phyloP scores from a whole-genome alignment of 1,140 invertebrate species.

The Drosophila elegans region DNA sequence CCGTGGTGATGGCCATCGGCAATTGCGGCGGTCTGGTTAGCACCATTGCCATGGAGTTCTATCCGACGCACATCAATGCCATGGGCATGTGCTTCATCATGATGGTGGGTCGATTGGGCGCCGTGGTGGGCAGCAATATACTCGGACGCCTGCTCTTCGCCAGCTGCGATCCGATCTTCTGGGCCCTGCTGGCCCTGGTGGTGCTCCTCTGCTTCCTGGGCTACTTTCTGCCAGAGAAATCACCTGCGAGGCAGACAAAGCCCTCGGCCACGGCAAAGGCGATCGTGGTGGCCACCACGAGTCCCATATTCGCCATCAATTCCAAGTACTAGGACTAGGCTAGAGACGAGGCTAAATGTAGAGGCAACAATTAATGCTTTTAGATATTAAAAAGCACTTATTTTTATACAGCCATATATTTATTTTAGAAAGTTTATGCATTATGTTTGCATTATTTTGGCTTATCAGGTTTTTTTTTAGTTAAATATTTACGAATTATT shows the following conservation, averaged over 20 bases:
- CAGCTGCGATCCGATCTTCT: conserved; percentile 79
- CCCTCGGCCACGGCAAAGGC: conserved; percentile 6
- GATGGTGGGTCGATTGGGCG: conserved; percentile 85
- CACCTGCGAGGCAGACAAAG: background rate
- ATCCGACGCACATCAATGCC: conserved; percentile 84
- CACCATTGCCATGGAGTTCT: conserved; percentile 84
- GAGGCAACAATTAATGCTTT: background rate
- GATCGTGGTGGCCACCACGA: conserved; percentile 27
- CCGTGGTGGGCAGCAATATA: conserved; percentile 81
- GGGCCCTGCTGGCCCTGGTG: conserved; percentile 45
- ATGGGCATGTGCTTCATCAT: conserved; percentile 85
- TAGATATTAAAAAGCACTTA: background rate
- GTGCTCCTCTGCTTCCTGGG: conserved; percentile 35
- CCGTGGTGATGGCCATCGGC: conserved; percentile 75
- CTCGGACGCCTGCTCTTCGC: conserved; percentile 78
- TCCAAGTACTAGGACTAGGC: conserved; percentile 53
- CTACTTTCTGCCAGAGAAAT: conserved; percentile 63
- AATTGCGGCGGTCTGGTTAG: conserved; percentile 83
- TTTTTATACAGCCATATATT: no score
- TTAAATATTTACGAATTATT: no score
- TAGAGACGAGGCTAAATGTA: background rate
- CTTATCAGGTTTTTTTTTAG: no score
- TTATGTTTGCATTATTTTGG: no score
- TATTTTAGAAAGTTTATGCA: no score
- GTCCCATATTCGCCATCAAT: conserved; percentile 30